Evolutionary conservation across 2,888 invertebrate species (phyloP).

Genomic region (Caenorhabditis panamensis): DNA sequence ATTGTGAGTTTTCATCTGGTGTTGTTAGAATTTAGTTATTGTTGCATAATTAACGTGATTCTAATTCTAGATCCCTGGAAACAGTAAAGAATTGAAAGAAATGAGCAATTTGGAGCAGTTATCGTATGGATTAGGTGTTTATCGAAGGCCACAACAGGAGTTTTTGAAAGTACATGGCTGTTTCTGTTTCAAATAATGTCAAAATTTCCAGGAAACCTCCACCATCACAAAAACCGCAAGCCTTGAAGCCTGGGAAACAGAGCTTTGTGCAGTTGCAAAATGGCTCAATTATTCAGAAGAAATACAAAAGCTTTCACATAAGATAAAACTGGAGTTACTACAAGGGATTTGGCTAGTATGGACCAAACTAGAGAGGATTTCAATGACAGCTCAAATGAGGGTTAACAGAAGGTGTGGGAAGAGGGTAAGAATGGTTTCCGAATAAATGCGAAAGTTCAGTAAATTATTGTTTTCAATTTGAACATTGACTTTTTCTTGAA

Average conservation of each 20-base stretch:
- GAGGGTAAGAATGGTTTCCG: slow-evolving; percentile 2
- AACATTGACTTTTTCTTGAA: too few relatives aligned
- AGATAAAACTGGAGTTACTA: slow-evolving; percentile 4
- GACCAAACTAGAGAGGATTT: slow-evolving; percentile 16
- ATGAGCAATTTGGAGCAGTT: slow-evolving; percentile 27
- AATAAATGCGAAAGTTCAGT: too few relatives aligned
- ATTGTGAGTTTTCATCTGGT: not conserved
- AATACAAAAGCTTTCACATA: not conserved
- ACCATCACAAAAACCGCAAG: not conserved
- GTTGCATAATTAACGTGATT: too few relatives aligned
- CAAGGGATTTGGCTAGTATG: slow-evolving; percentile 8
- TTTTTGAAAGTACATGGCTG: not conserved
- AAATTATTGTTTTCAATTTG: too few relatives aligned
- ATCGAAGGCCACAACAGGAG: not conserved
- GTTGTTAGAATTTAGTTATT: too few relatives aligned
- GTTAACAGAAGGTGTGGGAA: slow-evolving; percentile 21
- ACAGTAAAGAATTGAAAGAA: not conserved
- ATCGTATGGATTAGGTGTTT: not conserved
- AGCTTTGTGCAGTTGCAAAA: slow-evolving; percentile 3
- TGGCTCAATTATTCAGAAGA: slow-evolving; percentile 25
- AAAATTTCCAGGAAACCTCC: not conserved
- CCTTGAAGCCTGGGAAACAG: not conserved
- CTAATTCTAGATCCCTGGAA: not conserved
- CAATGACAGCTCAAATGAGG: slow-evolving; percentile 30
- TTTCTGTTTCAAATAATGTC: not conserved